phyloP scores from a whole-genome alignment of 2,113 vertebrate species.

The Macaca fascicularis region DNA sequence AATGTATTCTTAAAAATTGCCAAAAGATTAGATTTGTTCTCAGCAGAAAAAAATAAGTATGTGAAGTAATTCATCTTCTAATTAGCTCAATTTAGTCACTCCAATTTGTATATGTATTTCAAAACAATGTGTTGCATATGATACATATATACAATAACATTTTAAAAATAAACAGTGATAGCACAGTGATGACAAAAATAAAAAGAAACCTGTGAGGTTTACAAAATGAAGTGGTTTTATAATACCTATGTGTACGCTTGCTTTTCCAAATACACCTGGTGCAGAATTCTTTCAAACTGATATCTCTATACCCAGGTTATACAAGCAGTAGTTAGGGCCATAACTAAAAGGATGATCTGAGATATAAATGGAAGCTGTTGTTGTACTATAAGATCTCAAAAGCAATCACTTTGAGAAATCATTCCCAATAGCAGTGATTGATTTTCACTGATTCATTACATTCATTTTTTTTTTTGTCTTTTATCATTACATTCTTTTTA shows the following conservation, averaged over 20 bases:
- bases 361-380: not conserved
- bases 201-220: not conserved
- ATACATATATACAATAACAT: not conserved
- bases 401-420: constrained; percentile 31
- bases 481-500: not conserved
- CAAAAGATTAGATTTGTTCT: not conserved
- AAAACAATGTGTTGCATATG: not conserved
- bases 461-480: not conserved
- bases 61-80: not conserved
- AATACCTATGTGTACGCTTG: not conserved
- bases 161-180: not conserved
- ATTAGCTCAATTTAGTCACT: not conserved
- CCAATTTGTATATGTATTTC: not conserved
- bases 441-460: not conserved
- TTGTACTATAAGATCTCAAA: not conserved
- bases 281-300: not conserved
- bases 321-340: not conserved
- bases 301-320: not conserved
- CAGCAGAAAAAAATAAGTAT: not conserved
- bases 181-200: not conserved
- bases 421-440: not conserved
- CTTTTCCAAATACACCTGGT: not conserved
- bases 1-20: not conserved
- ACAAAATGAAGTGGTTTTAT: not conserved
- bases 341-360: not conserved